phyloP scores from a whole-genome alignment of 2,888 invertebrate species.

The Cheilosia pagana region DNA sequence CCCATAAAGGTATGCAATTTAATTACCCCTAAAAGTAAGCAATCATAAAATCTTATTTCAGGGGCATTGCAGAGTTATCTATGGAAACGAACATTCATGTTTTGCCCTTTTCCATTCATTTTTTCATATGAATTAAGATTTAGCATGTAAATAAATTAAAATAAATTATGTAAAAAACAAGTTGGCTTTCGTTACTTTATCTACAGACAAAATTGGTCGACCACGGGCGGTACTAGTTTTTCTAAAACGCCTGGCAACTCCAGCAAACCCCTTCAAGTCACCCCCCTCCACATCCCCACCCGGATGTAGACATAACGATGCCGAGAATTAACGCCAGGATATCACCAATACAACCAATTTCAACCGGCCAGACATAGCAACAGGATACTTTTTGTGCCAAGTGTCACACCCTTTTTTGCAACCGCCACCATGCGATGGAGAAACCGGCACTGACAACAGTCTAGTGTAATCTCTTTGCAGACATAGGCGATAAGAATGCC shows the following conservation, averaged over 20 bases:
- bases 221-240: too few species aligned
- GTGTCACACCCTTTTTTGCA: constrained; percentile 67
- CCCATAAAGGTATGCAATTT: too few species aligned
- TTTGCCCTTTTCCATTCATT: too few species aligned
- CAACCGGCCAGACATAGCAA: constrained; percentile 66
- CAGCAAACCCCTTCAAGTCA: not conserved
- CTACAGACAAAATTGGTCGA: too few species aligned
- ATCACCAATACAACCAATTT: constrained; percentile 59
- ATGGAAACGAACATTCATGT: too few species aligned
- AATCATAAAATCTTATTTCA: too few species aligned
- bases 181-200: too few species aligned
- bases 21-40: too few species aligned
- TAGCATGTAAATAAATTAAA: too few species aligned
- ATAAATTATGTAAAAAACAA: too few species aligned
- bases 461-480: constrained; percentile 47
- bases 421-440: constrained; percentile 19
- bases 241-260: constrained; percentile 8
- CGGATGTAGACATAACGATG: constrained; percentile 30
- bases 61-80: too few species aligned
- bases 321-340: constrained; percentile 51
- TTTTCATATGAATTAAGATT: too few species aligned
- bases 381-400: constrained; percentile 60
- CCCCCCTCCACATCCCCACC: constrained; percentile 5
- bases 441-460: not conserved
- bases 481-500: constrained; percentile 63